These are phyloP conservation scores for Ceyx erithaca DNA, from an alignment of 2,797 vertebrate genomes.

Conservation along the genomic window DNA sequence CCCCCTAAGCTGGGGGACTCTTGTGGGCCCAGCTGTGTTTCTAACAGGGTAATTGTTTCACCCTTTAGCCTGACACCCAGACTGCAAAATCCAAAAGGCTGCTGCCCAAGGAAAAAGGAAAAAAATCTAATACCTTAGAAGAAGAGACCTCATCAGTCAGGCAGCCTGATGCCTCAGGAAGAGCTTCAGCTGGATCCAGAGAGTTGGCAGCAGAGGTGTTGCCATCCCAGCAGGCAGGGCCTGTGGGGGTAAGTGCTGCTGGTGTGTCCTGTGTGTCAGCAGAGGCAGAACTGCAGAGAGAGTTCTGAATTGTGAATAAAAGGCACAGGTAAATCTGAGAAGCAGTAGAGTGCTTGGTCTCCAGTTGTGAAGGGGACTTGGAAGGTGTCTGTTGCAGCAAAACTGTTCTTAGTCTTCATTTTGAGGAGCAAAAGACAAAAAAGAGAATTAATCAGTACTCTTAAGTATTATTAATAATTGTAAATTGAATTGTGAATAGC, in stretches of 20 bases:
- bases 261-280: background rate
- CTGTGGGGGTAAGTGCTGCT: slow-evolving; percentile 44
- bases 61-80: too few species aligned
- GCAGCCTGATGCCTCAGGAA: background rate
- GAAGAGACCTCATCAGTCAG: background rate
- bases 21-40: too few species aligned
- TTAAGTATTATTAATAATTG: background rate
- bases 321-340: background rate
- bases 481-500: background rate
- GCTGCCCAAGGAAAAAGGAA: background rate
- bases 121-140: background rate
- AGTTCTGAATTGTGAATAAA: background rate
- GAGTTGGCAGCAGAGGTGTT: background rate
- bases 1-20: background rate
- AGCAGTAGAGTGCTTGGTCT: background rate
- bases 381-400: background rate
- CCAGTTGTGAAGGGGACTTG: background rate
- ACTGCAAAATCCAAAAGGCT: too few species aligned
- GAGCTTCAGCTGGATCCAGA: background rate
- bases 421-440: background rate
- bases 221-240: background rate
- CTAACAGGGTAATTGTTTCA: too few species aligned
- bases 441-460: background rate
- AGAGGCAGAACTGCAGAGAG: background rate
- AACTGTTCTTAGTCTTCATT: background rate